Evolutionary conservation across 2,888 invertebrate species (phyloP), one percentile per base, ranked within the genome.

Genomic region (Pseudoips prasinana): DNA sequence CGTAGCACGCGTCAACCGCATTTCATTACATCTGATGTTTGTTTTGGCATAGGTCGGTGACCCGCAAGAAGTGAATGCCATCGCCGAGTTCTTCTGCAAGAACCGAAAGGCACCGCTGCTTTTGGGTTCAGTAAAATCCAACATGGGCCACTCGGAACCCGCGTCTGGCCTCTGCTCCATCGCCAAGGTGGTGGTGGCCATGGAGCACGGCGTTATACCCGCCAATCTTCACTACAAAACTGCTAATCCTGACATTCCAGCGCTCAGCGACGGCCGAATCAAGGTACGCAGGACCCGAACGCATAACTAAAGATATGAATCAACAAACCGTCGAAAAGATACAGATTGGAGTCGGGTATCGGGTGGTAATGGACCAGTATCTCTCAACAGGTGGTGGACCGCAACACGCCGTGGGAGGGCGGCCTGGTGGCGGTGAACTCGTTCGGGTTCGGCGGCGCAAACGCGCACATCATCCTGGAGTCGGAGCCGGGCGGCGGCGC

Each of bases 101-200:
- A 93, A 93, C 46, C 92, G 97, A 26, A 89, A 90, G 39, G 82
- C 84, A 17, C 97, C 98, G 3, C 90, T 99, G 25, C 82, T 98
- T 24, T 93, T 99, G 63, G 99, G 99, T 8, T 98, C 98, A 0
- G 96, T 98, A 0, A 99, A 99, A 79, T 98, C 98, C 10, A 99
- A 99, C 85, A 98, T 99, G 97, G 99, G 99, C 1, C 99, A 99
- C 76, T 94, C 98, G 2, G 99, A 99, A 83, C 96, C 98, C 0
- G 95, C 95, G 1, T 96, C 96, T 25, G 98, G 97, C 11, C 89
- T 98, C 10, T 96, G 97, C 68, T 95, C 97, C 1, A 89, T 98
- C 47, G 96, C 96, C 7, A 98, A 98, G 82, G 91, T 76, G 32
- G 77, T 99, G 10, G 92, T 99, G 39, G 95, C 98, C 8, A 98